A percentile compares a stretch with the other conserved stretches of the same genome.
phyloP scores from a whole-genome alignment of 2,113 vertebrate species.

The Ceyx margarethae region DNA sequence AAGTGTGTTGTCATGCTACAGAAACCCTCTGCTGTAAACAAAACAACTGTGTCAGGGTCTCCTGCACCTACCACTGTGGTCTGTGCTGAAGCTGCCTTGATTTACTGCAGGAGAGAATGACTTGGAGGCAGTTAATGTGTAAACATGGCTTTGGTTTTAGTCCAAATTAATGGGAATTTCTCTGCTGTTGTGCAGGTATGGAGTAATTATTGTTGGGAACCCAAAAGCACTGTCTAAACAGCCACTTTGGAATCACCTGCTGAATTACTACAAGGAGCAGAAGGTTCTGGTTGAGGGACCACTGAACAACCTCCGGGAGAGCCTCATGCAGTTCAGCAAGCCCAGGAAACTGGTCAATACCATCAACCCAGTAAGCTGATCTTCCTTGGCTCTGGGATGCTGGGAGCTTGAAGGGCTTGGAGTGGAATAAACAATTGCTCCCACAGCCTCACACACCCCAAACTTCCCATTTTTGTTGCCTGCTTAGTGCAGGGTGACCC shows the following conservation, averaged over 20 bases:
- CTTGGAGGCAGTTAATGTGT: fast-evolving
- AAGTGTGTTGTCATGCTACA: background rate
- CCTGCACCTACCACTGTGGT: background rate
- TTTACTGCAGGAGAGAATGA: background rate
- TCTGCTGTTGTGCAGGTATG: conserved; percentile 77
- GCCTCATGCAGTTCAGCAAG: conserved; percentile 99
- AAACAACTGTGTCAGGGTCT: background rate
- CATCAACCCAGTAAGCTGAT: conserved; percentile 90
- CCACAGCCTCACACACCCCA: background rate
- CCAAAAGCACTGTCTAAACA: conserved; percentile 97
- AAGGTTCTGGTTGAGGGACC: conserved; percentile 97
- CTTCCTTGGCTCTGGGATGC: background rate
- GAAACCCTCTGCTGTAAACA: background rate
- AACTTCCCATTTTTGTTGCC: background rate
- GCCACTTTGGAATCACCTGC: conserved; percentile 96
- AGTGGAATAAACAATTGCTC: background rate
- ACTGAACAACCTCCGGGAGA: conserved; percentile 97
- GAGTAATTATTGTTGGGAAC: conserved; percentile 98
- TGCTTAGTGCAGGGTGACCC: background rate
- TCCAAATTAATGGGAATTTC: fast-evolving
- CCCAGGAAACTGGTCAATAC: conserved; percentile 97
- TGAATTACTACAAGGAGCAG: conserved; percentile 99
- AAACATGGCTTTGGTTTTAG: background rate
- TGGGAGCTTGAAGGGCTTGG: background rate
- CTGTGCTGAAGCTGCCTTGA: background rate